Evolutionary conservation across 1,140 invertebrate species (phyloP).

Genomic region (Philopotamus ludificatus): DNA sequence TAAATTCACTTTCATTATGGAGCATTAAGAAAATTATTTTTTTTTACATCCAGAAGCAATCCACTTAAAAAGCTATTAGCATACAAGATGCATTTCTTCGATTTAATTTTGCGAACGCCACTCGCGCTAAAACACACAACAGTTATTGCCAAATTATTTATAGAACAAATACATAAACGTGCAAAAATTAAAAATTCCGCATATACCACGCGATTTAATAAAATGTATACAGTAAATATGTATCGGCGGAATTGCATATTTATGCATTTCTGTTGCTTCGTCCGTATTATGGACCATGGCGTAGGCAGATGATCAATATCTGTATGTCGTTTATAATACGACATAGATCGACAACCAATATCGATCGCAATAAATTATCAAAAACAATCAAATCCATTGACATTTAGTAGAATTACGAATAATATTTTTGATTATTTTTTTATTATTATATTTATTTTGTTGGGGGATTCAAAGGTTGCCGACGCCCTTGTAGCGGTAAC

Average conservation of each 20-base stretch:
- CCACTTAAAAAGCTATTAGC: conserved; percentile 12
- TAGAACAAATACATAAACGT: not conserved
- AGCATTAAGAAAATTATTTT: no score
- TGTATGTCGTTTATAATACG: conserved; percentile 1
- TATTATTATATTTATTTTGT: no score
- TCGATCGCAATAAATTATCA: no score
- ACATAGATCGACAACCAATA: not conserved
- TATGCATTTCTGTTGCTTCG: conserved; percentile 7
- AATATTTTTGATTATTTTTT: no score
- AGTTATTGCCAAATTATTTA: not conserved
- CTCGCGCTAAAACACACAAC: not conserved
- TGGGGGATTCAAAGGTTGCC: no score
- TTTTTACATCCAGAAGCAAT: conserved; percentile 6
- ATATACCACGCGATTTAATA: not conserved
- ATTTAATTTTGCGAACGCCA: no score
- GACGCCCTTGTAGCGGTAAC: conserved; percentile 1
- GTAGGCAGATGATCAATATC: conserved; percentile 26
- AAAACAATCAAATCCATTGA: no score
- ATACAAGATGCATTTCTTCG: not conserved
- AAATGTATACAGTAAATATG: not conserved
- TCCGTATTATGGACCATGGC: not conserved
- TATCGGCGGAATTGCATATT: not conserved
- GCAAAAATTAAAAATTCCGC: not conserved
- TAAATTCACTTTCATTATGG: no score
- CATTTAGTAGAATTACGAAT: no score